Base-by-base conservation (phyloP, 2,113 vertebrate species). In the Choloepus hoffmanni region DNA sequence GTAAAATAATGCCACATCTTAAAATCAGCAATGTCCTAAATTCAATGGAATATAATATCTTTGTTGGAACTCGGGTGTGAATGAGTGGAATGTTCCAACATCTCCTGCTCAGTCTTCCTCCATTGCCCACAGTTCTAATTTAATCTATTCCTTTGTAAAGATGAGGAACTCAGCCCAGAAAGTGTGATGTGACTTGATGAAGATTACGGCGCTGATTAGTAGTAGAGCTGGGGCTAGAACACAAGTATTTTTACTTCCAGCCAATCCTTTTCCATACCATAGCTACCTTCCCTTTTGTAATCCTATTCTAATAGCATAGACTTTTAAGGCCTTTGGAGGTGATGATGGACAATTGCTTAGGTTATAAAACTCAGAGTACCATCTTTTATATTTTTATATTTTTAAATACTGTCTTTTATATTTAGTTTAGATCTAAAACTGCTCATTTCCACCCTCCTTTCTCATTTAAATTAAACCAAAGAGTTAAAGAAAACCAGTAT, bases 401-500 rank as follows among this genome's bases (percentile, higher is more conserved):
- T 36, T 36, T 36, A 36, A 85, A 92, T 85, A 53, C 1, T 19
- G 78, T 84, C 11, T 90, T 92, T 95, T 70, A 74, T 93, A 77
- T 83, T 90, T n/a, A 58, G 36, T 33, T 92, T 43, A 82, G 15
- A 30, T 48, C 33, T 70, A 76, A 93, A 89, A 26, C 28, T 79
- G 19, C 12, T 40, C 40, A 55, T 36, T 77, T 45, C 30, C 40
- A 53, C n/a, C 10, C 92, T 96, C 33, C 30, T 95, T 58, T 94
- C 15, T 85, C 4, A 81, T 90, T 96, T 55, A 95, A 62, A 76
- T 70, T 92, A 88, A 92, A 90, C 11, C 13, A 85, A 63, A 95
- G 92, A 92, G 9, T 33, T 74, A 36, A 77, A 72, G 55, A 81
- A 89, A 70, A 82, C 33, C n/a, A 78, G 40, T 50, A 76, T 65